These are phyloP conservation scores for Calliopsis andreniformis DNA, from an alignment of 1,140 invertebrate species.

Conservation along the genomic window DNA sequence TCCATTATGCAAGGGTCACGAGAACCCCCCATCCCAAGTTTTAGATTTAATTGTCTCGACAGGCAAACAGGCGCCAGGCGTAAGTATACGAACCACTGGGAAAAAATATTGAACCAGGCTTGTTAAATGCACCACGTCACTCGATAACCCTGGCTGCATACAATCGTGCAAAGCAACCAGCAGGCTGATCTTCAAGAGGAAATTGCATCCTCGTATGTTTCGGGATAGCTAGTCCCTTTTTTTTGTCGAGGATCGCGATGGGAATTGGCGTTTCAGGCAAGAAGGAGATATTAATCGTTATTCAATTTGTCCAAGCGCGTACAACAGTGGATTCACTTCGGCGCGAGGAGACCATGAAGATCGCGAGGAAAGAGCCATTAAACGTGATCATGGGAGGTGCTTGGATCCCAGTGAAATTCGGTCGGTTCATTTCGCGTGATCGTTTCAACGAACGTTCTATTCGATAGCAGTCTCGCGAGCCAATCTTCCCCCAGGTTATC, in stretches of 20 bases:
- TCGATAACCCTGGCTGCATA: no score
- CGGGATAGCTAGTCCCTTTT: not conserved
- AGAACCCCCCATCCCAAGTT: not conserved
- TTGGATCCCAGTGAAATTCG: slow-evolving; percentile 6
- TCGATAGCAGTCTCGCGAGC: slow-evolving; percentile 17
- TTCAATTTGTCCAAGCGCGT: not conserved
- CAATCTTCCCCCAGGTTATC: slow-evolving; percentile 33
- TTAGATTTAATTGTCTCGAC: slow-evolving; percentile 31
- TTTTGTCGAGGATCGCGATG: not conserved
- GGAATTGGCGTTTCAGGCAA: not conserved
- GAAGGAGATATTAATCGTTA: not conserved
- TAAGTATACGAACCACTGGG: slow-evolving; percentile 3
- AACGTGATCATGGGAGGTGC: slow-evolving; percentile 11
- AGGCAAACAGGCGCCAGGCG: not conserved
- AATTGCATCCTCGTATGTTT: no score
- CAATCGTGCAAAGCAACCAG: no score
- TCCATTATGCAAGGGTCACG: slow-evolving; percentile 4
- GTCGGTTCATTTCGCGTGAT: slow-evolving; percentile 39
- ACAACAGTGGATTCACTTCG: not conserved
- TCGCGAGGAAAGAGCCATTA: slow-evolving; percentile 17
- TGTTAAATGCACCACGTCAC: not conserved
- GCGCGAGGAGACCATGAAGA: not conserved
- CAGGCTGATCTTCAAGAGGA: no score
- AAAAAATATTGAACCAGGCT: not conserved
- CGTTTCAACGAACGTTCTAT: slow-evolving; percentile 32